Conservation (phyloP, 30 jellyfish, hydroid and myxozoan genomes). For the Chironex yamaguchii region DNA sequence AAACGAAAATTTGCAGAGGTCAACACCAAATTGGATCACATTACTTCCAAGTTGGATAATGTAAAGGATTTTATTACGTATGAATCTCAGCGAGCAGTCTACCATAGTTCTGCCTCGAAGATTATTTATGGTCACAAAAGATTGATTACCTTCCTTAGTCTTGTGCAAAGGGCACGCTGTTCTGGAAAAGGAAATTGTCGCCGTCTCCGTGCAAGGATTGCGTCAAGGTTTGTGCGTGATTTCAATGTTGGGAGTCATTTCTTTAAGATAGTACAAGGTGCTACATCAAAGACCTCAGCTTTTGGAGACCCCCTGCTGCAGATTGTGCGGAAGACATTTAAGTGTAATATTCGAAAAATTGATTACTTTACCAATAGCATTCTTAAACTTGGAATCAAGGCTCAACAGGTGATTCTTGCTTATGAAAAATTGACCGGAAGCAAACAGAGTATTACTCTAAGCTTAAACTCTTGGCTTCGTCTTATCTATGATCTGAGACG, state of each 20-base stretch:
- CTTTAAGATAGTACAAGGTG: slow-evolving; percentile 32
- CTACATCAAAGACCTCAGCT: slow-evolving; percentile 11
- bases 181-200: background rate
- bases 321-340: slow-evolving; percentile 1
- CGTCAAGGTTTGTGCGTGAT: slow-evolving; percentile 25
- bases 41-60: slow-evolving; percentile 37
- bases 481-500: slow-evolving; percentile 27
- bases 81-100: slow-evolving; percentile 45
- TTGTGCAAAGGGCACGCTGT: slow-evolving; percentile 20
- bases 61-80: slow-evolving; percentile 13
- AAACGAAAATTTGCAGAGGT: slow-evolving; percentile 53
- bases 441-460: slow-evolving; percentile 22
- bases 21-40: slow-evolving; percentile 52
- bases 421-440: slow-evolving; percentile 53
- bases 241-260: slow-evolving; percentile 25
- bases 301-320: slow-evolving; percentile 49
- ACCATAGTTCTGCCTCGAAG: slow-evolving; percentile 3
- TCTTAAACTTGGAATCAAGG: slow-evolving; percentile 13
- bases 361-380: slow-evolving; percentile 38
- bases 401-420: slow-evolving; percentile 50
- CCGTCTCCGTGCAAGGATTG: slow-evolving; percentile 33
- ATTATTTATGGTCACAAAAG: slow-evolving; percentile 33
- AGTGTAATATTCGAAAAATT: slow-evolving; percentile 43
- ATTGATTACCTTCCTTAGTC: slow-evolving; percentile 15
- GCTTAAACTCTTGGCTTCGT: slow-evolving; percentile 40